Conservation (phyloP, 2,888 invertebrate species). For the Heliothis peltigera region DNA sequence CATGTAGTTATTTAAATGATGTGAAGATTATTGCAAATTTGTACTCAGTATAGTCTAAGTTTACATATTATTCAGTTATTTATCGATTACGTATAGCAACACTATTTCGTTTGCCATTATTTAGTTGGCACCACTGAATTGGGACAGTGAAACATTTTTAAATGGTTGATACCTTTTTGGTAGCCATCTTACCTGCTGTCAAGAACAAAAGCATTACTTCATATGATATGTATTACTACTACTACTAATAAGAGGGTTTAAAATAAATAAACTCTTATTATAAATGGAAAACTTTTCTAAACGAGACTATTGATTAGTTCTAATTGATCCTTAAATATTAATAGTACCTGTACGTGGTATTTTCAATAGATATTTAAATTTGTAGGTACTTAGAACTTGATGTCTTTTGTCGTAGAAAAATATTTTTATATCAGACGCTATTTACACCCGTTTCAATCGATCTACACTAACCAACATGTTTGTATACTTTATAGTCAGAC, state of each 20-base stretch:
- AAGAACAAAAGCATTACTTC: background rate
- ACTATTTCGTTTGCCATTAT: background rate
- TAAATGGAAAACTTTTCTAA: slow-evolving; percentile 26
- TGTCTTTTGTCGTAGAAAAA: slow-evolving; percentile 60
- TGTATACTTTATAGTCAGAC: slow-evolving; percentile 46
- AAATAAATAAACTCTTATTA: slow-evolving; percentile 9
- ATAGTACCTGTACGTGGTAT: slow-evolving; percentile 18
- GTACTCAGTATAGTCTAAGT: background rate
- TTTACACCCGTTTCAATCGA: slow-evolving; percentile 37
- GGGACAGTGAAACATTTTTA: background rate
- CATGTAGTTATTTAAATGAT: background rate
- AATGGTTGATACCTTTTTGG: background rate
- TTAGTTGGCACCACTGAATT: background rate
- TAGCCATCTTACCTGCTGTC: background rate
- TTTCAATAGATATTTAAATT: slow-evolving; percentile 8
- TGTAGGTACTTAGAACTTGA: slow-evolving; percentile 24
- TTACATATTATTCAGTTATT: background rate
- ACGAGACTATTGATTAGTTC: slow-evolving; percentile 16
- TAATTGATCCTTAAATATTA: slow-evolving; percentile 15
- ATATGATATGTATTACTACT: slow-evolving; percentile 37
- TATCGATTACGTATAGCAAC: background rate
- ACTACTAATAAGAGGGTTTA: slow-evolving; percentile 15
- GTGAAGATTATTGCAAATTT: background rate
- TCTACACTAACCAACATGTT: slow-evolving; percentile 22
- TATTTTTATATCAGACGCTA: slow-evolving; percentile 39